Evolutionary conservation across 2,797 vertebrate species (phyloP).

Genomic region (Neosilurus hyrtlii): DNA sequence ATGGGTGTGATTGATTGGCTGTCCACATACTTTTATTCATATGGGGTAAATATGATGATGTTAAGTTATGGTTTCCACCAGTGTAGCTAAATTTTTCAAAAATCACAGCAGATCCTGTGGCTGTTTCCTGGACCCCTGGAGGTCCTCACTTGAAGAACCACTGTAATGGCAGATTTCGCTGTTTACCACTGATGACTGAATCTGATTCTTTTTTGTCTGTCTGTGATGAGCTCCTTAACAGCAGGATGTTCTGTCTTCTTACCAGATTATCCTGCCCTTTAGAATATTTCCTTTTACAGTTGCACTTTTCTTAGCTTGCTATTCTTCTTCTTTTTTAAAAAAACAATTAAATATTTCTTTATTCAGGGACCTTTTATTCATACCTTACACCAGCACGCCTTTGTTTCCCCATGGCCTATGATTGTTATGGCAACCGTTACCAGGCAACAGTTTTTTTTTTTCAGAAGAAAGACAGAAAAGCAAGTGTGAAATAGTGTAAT

Average conservation of each 20-base stretch:
- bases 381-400: slow-evolving; percentile 34
- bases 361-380: slow-evolving; percentile 31
- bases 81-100: background rate
- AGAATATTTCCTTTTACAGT: background rate
- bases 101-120: background rate
- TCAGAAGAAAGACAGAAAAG: background rate
- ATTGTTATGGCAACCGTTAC: slow-evolving; percentile 68
- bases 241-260: background rate
- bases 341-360: slow-evolving; percentile 22
- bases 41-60: background rate
- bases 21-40: background rate
- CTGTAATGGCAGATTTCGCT: background rate
- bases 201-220: background rate
- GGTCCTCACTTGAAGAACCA: background rate
- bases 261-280: background rate
- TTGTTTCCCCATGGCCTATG: slow-evolving; percentile 56
- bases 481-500: background rate
- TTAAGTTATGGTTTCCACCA: background rate
- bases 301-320: background rate
- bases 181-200: slow-evolving; percentile 3
- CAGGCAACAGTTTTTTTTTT: slow-evolving; percentile 52
- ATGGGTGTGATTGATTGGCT: background rate
- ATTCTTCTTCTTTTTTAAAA: background rate
- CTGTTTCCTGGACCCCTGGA: background rate
- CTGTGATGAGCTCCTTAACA: background rate